Base-by-base conservation (phyloP, 2,113 vertebrate species). In the Etia nguti region DNA sequence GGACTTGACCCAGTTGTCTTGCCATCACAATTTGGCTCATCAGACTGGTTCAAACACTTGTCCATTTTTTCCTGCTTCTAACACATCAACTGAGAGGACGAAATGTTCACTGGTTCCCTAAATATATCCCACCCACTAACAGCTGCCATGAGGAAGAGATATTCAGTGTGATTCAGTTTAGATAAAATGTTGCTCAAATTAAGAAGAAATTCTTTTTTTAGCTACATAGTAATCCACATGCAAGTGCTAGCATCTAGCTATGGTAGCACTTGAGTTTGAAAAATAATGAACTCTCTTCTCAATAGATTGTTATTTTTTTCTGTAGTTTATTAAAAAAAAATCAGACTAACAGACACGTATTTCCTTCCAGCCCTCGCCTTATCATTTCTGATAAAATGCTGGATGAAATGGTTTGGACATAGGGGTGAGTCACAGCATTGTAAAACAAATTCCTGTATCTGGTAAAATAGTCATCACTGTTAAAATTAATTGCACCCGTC, bases 401-500 rank as follows among this genome's bases (percentile, higher is more conserved):
- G 85, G 46, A 10, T 82, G 65, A 90, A 92, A 90, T 24, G 3
- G 10, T 89, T 81, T 79, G 46, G 86, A 90, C 86, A 55, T 77
- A 31, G 20, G 43, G 55, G 83, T 83, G 80, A 92, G 75, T 73
- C 62, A 34, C 20, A 6, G 65, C 65, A 84, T 81, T 94, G 91
- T 94, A 85, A 90, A 94, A 88, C 86, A 91, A 81, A 91, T 91
- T 87, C 83, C 50, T 38, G 62, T 26, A 43, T 70, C 77, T 18
- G 62, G 59, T 88, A 90, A 94, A 92, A 91, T 41, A 92, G 89
- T 88, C 84, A 90, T 92, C 90, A 85, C 48, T 83, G 82, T 92
- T 77, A 59, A 93, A 94, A 94, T 91, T 93, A 95, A 95, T 94
- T 95, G 92, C 90, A 62, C 36, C 62, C 68, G 34, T 81, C 31